phyloP scores from a whole-genome alignment of 2,113 vertebrate genomes.

The Isichthys henryi region DNA sequence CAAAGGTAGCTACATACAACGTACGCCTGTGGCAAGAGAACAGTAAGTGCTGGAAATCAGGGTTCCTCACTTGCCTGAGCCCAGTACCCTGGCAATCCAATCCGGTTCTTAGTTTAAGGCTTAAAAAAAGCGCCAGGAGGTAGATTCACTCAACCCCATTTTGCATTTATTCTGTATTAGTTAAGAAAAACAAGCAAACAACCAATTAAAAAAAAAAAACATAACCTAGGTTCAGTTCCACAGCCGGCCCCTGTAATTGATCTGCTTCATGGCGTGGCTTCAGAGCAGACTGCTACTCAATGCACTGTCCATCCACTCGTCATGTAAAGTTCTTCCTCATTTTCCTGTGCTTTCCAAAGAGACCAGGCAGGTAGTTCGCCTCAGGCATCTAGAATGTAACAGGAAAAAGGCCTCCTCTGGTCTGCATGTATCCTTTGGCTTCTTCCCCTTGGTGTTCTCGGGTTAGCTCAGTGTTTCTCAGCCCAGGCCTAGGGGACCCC shows the following conservation, averaged over 20 bases:
- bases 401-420: background rate
- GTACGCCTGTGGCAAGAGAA: background rate
- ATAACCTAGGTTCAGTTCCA: conserved; percentile 18
- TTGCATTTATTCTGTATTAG: conserved; percentile 19
- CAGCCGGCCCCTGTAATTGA: background rate
- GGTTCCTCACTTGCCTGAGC: background rate
- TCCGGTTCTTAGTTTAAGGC: conserved; percentile 15
- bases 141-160: conserved; percentile 57
- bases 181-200: conserved; percentile 16
- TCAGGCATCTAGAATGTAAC: conserved; percentile 8
- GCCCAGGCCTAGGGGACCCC: background rate
- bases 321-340: background rate
- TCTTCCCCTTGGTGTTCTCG: background rate
- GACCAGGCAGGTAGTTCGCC: background rate
- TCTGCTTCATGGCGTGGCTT: background rate
- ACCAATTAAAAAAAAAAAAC: background rate
- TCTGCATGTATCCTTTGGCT: background rate
- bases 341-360: background rate
- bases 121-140: conserved; percentile 52
- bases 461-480: background rate
- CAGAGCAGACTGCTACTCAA: conserved; percentile 1
- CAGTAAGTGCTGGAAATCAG: conserved; percentile 16
- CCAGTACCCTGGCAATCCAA: conserved; percentile 6
- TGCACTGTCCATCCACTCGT: background rate
- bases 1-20: background rate